Evolutionary conservation across 2,888 invertebrate species (phyloP).

Genomic region (Melieria picta): DNA sequence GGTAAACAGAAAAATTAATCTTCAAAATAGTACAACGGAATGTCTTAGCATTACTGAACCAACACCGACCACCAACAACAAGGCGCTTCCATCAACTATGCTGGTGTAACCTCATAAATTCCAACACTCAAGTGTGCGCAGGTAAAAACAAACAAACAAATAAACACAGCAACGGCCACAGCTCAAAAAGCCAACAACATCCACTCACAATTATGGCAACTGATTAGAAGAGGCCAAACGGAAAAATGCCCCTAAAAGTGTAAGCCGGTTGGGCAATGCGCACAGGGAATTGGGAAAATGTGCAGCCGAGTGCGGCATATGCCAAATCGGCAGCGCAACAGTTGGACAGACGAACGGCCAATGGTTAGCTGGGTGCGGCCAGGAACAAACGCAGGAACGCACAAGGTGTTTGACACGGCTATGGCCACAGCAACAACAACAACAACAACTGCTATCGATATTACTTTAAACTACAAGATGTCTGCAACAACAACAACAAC

Average conservation of each 20-base stretch:
- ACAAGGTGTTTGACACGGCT: conserved; percentile 21
- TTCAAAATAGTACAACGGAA: too few species aligned
- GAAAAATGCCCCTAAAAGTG: not conserved
- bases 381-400: conserved; percentile 12
- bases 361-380: not conserved
- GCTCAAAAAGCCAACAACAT: conserved; percentile 1
- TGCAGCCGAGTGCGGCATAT: conserved; percentile 17
- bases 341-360: conserved; percentile 1
- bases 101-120: too few species aligned
- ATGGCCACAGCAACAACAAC: conserved; percentile 8
- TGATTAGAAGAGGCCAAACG: conserved; percentile 11
- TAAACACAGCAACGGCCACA: not conserved
- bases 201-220: conserved; percentile 11
- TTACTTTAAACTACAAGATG: too few species aligned
- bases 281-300: conserved; percentile 19
- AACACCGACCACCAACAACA: too few species aligned
- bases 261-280: conserved; percentile 50
- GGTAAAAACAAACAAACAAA: not conserved
- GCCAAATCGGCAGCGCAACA: not conserved
- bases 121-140: too few species aligned
- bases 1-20: too few species aligned
- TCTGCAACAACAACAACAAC: conserved; percentile 6
- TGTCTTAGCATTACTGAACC: too few species aligned
- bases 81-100: too few species aligned
- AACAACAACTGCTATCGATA: not conserved